phyloP scores from a whole-genome alignment of 2,797 vertebrate genomes.

The Chrysocyon brachyurus region DNA sequence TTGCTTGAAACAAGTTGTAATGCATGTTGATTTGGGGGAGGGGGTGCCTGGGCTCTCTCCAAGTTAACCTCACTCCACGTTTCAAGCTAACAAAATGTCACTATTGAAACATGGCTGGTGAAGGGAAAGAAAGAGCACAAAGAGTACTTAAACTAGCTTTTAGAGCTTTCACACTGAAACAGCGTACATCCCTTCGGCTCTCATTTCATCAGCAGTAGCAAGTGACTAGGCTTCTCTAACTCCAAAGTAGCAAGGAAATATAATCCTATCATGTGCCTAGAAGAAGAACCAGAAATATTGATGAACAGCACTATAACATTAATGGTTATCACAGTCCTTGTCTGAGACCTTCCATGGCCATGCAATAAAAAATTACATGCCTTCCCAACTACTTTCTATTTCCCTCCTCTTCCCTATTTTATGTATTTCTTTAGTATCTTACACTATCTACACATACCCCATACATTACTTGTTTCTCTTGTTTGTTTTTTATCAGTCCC shows the following conservation, averaged over 20 bases:
- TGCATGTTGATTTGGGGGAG: neutral
- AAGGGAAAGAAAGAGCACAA: neutral
- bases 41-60: neutral
- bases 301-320: neutral
- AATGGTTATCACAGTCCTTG: neutral
- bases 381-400: neutral
- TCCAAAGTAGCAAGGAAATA: neutral
- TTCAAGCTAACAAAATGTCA: neutral
- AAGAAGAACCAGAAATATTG: neutral
- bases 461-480: neutral
- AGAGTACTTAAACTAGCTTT: neutral
- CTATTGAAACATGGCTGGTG: neutral
- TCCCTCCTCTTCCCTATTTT: neutral
- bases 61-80: neutral
- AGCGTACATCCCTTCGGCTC: neutral
- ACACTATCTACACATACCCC: neutral
- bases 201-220: neutral
- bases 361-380: neutral
- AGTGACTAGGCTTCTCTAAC: neutral
- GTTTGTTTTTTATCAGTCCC: slow-evolving; percentile 25
- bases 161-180: neutral
- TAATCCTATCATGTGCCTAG: neutral
- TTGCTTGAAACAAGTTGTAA: neutral
- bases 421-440: neutral
- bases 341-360: neutral